A percentile compares a stretch with the other conserved stretches of the same genome.
Conservation (phyloP, 2,797 vertebrate genomes). For the Tokudaia muenninki region DNA sequence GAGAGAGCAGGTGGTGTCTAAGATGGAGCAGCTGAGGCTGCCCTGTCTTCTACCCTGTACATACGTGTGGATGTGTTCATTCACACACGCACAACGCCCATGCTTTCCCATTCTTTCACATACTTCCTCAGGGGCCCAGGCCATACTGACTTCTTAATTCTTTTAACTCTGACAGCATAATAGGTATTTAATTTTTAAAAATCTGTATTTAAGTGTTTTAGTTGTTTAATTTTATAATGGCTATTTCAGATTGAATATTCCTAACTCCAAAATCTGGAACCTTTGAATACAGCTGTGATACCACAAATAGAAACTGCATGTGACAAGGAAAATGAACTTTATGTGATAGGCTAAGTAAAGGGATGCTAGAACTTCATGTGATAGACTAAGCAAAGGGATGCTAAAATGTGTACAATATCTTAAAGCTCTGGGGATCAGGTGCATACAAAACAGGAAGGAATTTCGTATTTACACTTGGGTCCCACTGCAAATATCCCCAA, state of each 20-base stretch:
- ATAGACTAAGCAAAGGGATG: neutral
- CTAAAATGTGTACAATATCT: slow-evolving; percentile 3
- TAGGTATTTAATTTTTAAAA: slow-evolving; percentile 38
- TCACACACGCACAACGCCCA: neutral
- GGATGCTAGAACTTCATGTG: neutral
- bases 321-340: neutral
- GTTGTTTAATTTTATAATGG: slow-evolving; percentile 51
- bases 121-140: neutral
- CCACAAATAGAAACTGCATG: neutral
- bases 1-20: neutral
- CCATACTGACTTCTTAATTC: neutral
- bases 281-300: neutral
- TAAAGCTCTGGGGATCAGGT: neutral
- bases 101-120: neutral
- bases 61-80: neutral
- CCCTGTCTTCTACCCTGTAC: neutral
- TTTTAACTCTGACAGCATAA: slow-evolving; percentile 55
- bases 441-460: neutral
- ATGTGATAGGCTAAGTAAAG: neutral
- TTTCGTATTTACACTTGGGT: neutral
- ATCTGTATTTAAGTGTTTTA: slow-evolving; percentile 25
- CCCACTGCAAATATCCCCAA: neutral
- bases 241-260: neutral
- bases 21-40: neutral
- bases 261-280: neutral